phyloP scores from a whole-genome alignment of 2,797 vertebrate genomes.

The Schizopygopsis pylzovi region DNA sequence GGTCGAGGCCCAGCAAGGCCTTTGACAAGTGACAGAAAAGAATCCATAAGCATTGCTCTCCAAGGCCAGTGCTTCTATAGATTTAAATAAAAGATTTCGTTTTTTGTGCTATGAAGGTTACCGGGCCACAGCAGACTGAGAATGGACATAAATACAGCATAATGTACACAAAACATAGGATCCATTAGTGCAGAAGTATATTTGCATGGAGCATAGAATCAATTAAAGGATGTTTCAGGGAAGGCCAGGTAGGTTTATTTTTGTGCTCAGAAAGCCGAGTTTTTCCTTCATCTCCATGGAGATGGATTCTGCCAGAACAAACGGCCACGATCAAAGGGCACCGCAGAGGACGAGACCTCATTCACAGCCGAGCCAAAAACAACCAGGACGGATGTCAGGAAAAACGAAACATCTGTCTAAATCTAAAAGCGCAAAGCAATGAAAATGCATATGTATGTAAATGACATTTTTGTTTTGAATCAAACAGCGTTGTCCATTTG shows the following conservation, averaged over 20 bases:
- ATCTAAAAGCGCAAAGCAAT: background rate
- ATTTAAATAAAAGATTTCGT: slow-evolving; percentile 31
- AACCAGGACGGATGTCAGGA: slow-evolving; percentile 17
- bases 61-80: slow-evolving; percentile 45
- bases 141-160: slow-evolving; percentile 44
- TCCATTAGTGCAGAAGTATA: slow-evolving; percentile 48
- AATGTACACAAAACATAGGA: slow-evolving; percentile 49
- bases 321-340: slow-evolving; percentile 54
- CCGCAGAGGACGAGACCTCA: slow-evolving; percentile 49
- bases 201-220: slow-evolving; percentile 44
- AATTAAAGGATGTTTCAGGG: slow-evolving; percentile 44
- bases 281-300: slow-evolving; percentile 61
- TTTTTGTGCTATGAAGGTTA: slow-evolving; percentile 48
- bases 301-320: slow-evolving; percentile 54
- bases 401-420: background rate
- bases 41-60: slow-evolving; percentile 36
- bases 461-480: slow-evolving; percentile 10
- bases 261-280: slow-evolving; percentile 34
- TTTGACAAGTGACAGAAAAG: slow-evolving; percentile 52
- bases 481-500: background rate
- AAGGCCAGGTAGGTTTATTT: slow-evolving; percentile 54
- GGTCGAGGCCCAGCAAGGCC: slow-evolving; percentile 50
- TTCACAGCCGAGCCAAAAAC: slow-evolving; percentile 43
- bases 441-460: background rate
- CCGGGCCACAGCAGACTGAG: slow-evolving; percentile 26